A percentile compares a stretch with the other conserved stretches of the same genome.
These are phyloP conservation scores for Virgularia gustaviana DNA, from an alignment of 92 coral and sea anemone genomes.

Conservation along the genomic window DNA sequence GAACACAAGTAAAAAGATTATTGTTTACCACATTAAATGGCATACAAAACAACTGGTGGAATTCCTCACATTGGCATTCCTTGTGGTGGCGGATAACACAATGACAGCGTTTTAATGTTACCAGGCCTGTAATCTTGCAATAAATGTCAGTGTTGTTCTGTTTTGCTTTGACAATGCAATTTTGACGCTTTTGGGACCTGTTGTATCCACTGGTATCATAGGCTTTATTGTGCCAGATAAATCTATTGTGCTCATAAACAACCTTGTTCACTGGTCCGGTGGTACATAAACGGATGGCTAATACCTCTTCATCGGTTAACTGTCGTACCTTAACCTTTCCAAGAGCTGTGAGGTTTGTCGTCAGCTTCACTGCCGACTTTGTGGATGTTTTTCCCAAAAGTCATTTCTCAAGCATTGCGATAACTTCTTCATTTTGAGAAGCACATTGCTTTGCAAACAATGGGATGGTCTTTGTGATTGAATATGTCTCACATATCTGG, in stretches of 20 bases:
- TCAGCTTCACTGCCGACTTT: background rate
- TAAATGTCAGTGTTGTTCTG: background rate
- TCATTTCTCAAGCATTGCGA: background rate
- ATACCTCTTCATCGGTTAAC: background rate
- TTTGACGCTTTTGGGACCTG: constrained; percentile 9
- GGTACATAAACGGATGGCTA: background rate
- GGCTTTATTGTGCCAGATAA: constrained; percentile 3
- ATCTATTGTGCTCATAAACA: background rate
- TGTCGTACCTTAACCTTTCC: background rate
- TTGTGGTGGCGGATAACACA: constrained; percentile 16
- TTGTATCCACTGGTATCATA: constrained; percentile 18
- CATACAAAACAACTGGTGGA: constrained; percentile 3
- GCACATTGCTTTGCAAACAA: background rate
- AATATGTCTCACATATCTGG: background rate
- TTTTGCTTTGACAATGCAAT: constrained; percentile 12
- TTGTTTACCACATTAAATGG: constrained; percentile 11
- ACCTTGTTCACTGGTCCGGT: background rate
- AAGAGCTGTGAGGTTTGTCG: background rate
- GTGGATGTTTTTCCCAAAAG: background rate
- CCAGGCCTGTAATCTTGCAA: constrained; percentile 6
- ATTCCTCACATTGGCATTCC: constrained; percentile 3
- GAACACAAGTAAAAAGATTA: constrained; percentile 1
- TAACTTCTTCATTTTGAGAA: background rate
- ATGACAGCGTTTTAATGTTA: constrained; percentile 6
- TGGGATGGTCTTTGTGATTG: background rate